Evolutionary conservation across 2,888 invertebrate species (phyloP).

Genomic region (Caenorhabditis parvicauda): DNA sequence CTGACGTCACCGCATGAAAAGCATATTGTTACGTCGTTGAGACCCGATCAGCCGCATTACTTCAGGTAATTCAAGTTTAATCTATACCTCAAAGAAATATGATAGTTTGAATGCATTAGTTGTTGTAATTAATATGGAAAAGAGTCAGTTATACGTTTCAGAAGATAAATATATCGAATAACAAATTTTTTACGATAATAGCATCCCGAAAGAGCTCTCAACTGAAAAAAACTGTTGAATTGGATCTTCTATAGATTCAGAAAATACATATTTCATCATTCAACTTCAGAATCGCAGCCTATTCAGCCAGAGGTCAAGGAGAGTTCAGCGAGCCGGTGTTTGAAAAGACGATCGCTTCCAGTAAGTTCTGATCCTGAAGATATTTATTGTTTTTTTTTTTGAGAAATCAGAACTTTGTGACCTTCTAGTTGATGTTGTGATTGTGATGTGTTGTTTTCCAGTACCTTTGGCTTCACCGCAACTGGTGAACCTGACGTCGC

Average conservation of each 20-base stretch:
- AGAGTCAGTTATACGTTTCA: no score
- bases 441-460: conserved; percentile 64
- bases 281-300: conserved; percentile 92
- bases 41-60: conserved; percentile 93
- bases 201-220: no score
- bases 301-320: conserved; percentile 88
- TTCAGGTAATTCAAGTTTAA: conserved; percentile 66
- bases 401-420: no score
- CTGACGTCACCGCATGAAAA: conserved; percentile 48
- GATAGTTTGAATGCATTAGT: neutral
- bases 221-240: no score
- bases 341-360: conserved; percentile 77
- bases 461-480: conserved; percentile 95
- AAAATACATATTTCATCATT: neutral
- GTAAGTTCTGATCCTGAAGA: conserved; percentile 21
- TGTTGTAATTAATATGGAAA: no score
- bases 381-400: no score
- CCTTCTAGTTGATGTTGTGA: conserved; percentile 10
- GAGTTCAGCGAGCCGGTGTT: conserved; percentile 90
- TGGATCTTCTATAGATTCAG: no score
- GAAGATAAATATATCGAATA: no score
- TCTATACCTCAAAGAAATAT: neutral
- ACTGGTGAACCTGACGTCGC: conserved; percentile 84
- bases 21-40: conserved; percentile 79
- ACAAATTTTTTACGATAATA: no score